Evolutionary conservation across 2,113 vertebrate species (phyloP).

Genomic region (Indri indri): DNA sequence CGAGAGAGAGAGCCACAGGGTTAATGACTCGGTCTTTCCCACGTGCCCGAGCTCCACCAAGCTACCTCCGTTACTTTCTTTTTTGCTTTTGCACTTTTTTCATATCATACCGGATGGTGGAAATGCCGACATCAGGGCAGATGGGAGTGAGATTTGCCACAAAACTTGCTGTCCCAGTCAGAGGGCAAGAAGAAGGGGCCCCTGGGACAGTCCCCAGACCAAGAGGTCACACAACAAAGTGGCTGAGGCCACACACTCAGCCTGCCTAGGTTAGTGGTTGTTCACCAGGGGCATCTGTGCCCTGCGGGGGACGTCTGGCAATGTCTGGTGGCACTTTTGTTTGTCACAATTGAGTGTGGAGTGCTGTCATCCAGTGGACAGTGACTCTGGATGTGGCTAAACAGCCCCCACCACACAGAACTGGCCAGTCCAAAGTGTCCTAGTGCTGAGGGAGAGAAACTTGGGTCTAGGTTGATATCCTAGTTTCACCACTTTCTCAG

Average conservation of each 20-base stretch:
- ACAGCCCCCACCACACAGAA: accelerated
- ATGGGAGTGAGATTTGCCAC: accelerated
- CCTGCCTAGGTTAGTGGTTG: accelerated
- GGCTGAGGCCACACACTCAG: accelerated
- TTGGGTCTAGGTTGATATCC: accelerated
- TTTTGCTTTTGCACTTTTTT: not conserved
- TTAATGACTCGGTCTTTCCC: not conserved
- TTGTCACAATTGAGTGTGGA: not conserved
- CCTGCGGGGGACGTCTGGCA: not conserved
- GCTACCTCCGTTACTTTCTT: accelerated
- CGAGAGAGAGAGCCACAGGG: not conserved
- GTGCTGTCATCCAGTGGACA: not conserved
- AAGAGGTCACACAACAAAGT: accelerated
- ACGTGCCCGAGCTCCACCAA: accelerated
- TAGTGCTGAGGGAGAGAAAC: accelerated
- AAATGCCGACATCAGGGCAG: accelerated
- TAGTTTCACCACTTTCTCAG: not conserved
- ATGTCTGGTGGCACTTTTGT: not conserved
- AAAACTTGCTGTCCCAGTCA: not conserved
- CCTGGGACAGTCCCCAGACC: accelerated
- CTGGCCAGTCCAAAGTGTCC: accelerated
- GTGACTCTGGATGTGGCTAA: not conserved
- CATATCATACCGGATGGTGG: accelerated
- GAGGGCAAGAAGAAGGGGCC: not conserved
- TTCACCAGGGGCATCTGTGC: accelerated